A percentile compares a stretch with the other conserved stretches of the same genome.
Conservation (phyloP, 2,113 vertebrate species). For the Lophotis ruficrista region DNA sequence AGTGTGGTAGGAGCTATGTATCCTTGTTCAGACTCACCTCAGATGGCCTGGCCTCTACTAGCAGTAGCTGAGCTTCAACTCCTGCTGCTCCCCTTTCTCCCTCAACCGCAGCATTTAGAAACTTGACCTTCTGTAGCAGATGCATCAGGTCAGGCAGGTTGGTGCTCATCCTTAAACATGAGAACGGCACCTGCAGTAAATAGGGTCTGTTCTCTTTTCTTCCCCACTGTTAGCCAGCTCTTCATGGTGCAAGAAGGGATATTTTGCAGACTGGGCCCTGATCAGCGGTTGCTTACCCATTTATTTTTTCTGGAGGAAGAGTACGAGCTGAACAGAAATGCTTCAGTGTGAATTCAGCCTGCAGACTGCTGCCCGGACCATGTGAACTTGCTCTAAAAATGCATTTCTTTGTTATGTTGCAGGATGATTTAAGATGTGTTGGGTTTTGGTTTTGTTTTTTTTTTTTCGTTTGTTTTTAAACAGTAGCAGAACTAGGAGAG, state of each 20-base stretch:
- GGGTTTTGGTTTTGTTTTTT: too few relatives aligned
- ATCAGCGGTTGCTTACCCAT: background rate
- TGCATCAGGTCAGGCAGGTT: background rate
- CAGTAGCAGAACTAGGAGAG: constrained; percentile 40
- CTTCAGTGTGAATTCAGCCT: background rate
- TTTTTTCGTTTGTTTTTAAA: background rate
- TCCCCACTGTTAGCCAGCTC: background rate
- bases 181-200: background rate
- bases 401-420: background rate
- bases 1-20: background rate
- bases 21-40: background rate
- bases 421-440: background rate
- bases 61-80: background rate
- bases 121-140: background rate
- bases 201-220: background rate
- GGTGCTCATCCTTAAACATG: background rate
- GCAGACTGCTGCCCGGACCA: background rate
- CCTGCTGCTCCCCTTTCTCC: background rate
- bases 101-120: background rate
- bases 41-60: background rate
- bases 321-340: background rate
- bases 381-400: background rate
- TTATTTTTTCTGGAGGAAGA: background rate
- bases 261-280: background rate
- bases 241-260: background rate